Base-by-base conservation (phyloP, 2,113 vertebrate genomes). In the Ursus arctos region DNA sequence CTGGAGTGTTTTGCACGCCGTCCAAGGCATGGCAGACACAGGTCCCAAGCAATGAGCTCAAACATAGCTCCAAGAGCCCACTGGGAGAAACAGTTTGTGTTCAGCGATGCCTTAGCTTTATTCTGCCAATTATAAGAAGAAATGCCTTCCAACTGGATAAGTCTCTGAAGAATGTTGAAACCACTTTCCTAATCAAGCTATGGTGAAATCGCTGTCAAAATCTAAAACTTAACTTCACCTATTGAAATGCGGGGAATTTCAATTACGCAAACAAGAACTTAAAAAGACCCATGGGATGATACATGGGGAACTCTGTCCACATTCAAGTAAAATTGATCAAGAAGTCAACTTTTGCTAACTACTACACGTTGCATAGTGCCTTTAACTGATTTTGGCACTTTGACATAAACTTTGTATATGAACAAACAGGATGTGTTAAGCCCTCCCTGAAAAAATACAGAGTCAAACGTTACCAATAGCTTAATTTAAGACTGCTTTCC, bases 71-170 rank as follows among this genome's bases (percentile, higher is more conserved):
- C 33, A 7, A 93, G 59, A 33, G 59, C 87, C 80, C 77, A n/a
- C 1, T 6, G 55, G 92, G 91, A 76, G 87, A 94, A 59, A 65
- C 2, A 21, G 21, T 33, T 18, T 16, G 4, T 31, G 9, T 40
- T 67, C 36, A 24, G 12, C 24, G 94, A 97, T 97, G 57, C 95
- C 91, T 92, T 92, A 89, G 88, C 57, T 98, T 96, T 98, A 97
- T 97, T 63, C 72, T 96, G 98, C 72, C 57, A 98, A 33, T 89
- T 65, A 65, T 67, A 94, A 97, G 92, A 95, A 99, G 84, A 99
- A 95, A 85, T 83, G 21, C 40, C 82, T 98, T 98, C 98, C 95
- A 98, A 81, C 63, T 76, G 40, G n/a, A 83, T 88, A 94, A 84
- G 95, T 71, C 77, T 49, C 94, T 59, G 3, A 97, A 87, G 59